Evolutionary conservation across 2,113 vertebrate genomes (phyloP), one percentile per base, ranked within the genome.

Genomic region (Alligator mississippiensis): DNA sequence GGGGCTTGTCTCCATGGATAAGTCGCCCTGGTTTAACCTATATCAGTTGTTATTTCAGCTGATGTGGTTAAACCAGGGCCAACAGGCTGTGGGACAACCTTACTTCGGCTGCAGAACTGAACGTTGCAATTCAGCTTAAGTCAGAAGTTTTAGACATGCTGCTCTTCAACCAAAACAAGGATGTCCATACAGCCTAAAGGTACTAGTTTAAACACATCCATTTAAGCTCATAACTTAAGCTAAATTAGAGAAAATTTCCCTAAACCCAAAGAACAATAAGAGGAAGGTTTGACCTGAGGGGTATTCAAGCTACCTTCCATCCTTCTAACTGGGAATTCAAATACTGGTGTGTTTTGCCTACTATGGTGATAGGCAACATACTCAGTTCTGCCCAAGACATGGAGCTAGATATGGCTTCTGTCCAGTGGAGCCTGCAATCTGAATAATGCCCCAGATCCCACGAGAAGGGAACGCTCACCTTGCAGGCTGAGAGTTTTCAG

Each of bases 401-500:
- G 24, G 15, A 27, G 38, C 24, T 75, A 80, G 54, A 4, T 1
- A 19, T 16, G 38, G 15, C 24, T 55, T 58, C 58, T 61, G 14
- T 34, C 24, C 30, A 11, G 16, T 18, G 28, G 25, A 55, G 11
- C 6, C 13, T 55, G 13, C 34, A 24, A 25, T 24, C 12, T 1
- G 24, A 74, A 74, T 74, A 47, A 70, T 21, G 21, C 11, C 24
- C 19, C 34, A 24, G 22, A 17, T 4, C 64, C 59, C 0, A 1
- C 13, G 28, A 54, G 12, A 54, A 14, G 47, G 0, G 0, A 61
- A 47, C 9, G 15, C 95, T 63, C 97, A 99, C 99, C 99, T 98
- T 99, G 99, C 55, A 99, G 94, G 93, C 99, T 99, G 97, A 99
- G 98, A 4, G 99, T 99, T 96, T 99, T 99, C 70, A 99, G 98